phyloP scores from a whole-genome alignment of 2,888 invertebrate genomes.

The Melitaea athalia region DNA sequence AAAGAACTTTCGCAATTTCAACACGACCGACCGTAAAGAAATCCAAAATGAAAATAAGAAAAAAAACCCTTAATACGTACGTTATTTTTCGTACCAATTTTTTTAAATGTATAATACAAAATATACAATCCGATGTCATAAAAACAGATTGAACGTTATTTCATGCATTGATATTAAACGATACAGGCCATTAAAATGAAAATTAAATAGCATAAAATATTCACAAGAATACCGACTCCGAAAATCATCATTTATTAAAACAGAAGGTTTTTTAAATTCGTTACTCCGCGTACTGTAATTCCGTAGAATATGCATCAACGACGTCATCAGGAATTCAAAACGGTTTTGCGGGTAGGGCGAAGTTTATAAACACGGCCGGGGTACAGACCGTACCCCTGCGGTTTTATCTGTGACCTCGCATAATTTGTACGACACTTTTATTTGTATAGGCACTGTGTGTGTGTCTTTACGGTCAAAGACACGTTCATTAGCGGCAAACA shows the following conservation, averaged over 20 bases:
- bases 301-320: neutral
- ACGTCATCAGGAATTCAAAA: neutral
- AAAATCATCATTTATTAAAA: too few relatives aligned
- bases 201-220: too few relatives aligned
- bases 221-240: too few relatives aligned
- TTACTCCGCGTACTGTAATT: too few relatives aligned
- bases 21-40: slow-evolving; percentile 15
- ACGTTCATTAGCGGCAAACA: neutral
- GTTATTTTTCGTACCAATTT: neutral
- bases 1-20: slow-evolving; percentile 11
- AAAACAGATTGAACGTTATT: too few relatives aligned
- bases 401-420: neutral
- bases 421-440: slow-evolving; percentile 4
- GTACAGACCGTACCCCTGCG: neutral
- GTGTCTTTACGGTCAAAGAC: neutral
- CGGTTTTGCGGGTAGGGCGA: neutral
- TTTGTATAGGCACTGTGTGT: neutral
- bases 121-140: too few relatives aligned
- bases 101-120: neutral
- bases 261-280: too few relatives aligned
- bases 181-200: too few relatives aligned
- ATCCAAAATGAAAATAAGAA: slow-evolving; percentile 7
- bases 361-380: neutral
- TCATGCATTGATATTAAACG: too few relatives aligned
- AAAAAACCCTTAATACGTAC: neutral